Percentiles rank a stretch among this genome's conserved stretches.
phyloP scores from a whole-genome alignment of 2,797 vertebrate genomes.

The Melanotaenia pygmaea region DNA sequence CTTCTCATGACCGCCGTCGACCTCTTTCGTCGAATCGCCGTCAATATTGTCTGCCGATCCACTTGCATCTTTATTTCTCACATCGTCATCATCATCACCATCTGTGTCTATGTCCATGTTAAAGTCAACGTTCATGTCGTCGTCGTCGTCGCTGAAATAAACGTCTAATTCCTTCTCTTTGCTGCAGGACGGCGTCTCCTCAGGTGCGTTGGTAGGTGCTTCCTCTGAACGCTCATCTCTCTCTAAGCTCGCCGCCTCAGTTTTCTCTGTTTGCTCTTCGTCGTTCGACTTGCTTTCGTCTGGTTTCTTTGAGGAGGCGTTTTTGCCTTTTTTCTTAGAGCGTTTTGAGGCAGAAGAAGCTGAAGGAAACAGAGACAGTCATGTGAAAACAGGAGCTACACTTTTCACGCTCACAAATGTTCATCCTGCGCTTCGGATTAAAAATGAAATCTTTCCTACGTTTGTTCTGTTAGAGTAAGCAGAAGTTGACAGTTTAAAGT shows the following conservation, averaged over 20 bases:
- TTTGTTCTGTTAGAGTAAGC: too few species aligned
- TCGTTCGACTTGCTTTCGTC: background rate
- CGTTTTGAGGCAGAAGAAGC: background rate
- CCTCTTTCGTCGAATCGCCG: background rate
- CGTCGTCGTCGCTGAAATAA: slow-evolving; percentile 35
- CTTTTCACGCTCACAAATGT: background rate
- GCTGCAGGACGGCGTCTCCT: background rate
- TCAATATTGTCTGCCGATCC: background rate
- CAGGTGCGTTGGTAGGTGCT: background rate
- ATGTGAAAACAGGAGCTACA: background rate
- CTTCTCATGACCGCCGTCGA: background rate
- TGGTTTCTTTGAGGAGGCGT: background rate
- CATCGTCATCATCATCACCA: slow-evolving; percentile 28
- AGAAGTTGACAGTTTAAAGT: too few species aligned
- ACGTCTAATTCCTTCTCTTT: background rate
- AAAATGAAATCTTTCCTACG: too few species aligned
- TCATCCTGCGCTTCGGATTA: background rate
- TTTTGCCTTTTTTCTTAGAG: background rate
- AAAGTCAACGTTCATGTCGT: slow-evolving; percentile 58
- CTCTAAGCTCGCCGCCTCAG: slow-evolving; percentile 38
- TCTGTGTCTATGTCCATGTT: slow-evolving; percentile 35
- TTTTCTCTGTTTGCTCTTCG: background rate
- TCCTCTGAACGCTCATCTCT: slow-evolving; percentile 55
- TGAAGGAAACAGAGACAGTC: background rate
- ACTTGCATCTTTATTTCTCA: background rate